Evolutionary conservation across 2,797 vertebrate genomes (phyloP).

Genomic region (Schizopygopsis pylzovi): DNA sequence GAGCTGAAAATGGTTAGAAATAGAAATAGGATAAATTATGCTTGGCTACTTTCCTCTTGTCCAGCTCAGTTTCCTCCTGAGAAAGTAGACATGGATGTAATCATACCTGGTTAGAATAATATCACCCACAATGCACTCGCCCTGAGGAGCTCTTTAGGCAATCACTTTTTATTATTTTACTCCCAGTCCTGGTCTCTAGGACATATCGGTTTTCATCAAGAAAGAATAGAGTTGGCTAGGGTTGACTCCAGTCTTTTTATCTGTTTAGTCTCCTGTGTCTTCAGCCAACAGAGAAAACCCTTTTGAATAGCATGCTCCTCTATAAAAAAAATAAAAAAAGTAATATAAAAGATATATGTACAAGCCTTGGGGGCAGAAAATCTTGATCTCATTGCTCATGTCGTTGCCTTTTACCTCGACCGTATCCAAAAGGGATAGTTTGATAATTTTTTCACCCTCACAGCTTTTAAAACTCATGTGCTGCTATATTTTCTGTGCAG

Average conservation of each 20-base stretch:
- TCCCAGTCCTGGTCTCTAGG: conserved; percentile 37
- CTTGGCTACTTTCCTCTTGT: conserved; percentile 30
- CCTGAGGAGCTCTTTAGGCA: conserved; percentile 27
- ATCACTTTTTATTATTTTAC: conserved; percentile 53
- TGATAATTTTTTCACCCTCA: background rate
- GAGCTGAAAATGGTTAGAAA: conserved; percentile 23
- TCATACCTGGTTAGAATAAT: conserved; percentile 53
- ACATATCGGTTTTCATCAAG: conserved; percentile 49
- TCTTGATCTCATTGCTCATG: background rate
- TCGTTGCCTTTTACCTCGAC: background rate
- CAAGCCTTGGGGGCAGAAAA: background rate
- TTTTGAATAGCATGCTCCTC: conserved; percentile 5
- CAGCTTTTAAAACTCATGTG: background rate
- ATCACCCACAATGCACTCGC: conserved; percentile 43
- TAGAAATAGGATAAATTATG: conserved; percentile 17
- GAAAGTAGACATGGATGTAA: conserved; percentile 33
- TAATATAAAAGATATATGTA: conserved; percentile 3
- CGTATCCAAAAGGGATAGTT: background rate
- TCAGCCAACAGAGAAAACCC: conserved; percentile 19
- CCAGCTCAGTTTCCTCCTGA: conserved; percentile 25
- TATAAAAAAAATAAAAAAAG: background rate
- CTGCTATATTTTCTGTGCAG: background rate
- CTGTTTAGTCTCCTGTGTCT: conserved; percentile 32
- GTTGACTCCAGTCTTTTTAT: conserved; percentile 30
- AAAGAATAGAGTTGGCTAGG: conserved; percentile 32